These are phyloP conservation scores for Trachelipus rathkii DNA, from an alignment of 1,140 invertebrate genomes.

Conservation along the genomic window DNA sequence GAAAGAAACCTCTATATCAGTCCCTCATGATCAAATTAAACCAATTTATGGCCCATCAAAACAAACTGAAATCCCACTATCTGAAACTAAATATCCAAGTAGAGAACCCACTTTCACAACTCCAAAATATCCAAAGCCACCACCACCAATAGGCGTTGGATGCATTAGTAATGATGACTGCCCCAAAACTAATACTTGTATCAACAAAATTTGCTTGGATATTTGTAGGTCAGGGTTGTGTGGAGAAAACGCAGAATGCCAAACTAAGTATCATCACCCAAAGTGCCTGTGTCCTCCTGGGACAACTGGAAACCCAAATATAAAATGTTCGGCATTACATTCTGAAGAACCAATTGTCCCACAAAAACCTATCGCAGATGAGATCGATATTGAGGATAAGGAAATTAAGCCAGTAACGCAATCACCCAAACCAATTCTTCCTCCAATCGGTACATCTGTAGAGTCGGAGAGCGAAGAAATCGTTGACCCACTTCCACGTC, in stretches of 20 bases:
- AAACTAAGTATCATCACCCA: conserved; percentile 51
- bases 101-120: background rate
- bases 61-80: no score
- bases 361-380: conserved; percentile 55
- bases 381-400: background rate
- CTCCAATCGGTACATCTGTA: background rate
- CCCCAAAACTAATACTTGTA: conserved; percentile 67
- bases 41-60: conserved; percentile 31
- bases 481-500: conserved; percentile 22
- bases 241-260: conserved; percentile 55
- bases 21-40: conserved; percentile 2
- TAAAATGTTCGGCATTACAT: conserved; percentile 66
- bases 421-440: conserved; percentile 2
- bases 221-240: conserved; percentile 66
- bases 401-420: conserved; percentile 18
- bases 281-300: conserved; percentile 74
- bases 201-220: conserved; percentile 79
- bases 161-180: conserved; percentile 68
- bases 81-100: no score
- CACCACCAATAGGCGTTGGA: conserved; percentile 28
- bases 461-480: no score
- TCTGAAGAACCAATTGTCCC: conserved; percentile 75
- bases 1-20: conserved; percentile 9
- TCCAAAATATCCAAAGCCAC: background rate
- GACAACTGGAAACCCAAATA: conserved; percentile 72